Evolutionary conservation across 1,140 invertebrate species (phyloP), one percentile per base, ranked within the genome.

Genomic region (Drosophila tsacasi): DNA sequence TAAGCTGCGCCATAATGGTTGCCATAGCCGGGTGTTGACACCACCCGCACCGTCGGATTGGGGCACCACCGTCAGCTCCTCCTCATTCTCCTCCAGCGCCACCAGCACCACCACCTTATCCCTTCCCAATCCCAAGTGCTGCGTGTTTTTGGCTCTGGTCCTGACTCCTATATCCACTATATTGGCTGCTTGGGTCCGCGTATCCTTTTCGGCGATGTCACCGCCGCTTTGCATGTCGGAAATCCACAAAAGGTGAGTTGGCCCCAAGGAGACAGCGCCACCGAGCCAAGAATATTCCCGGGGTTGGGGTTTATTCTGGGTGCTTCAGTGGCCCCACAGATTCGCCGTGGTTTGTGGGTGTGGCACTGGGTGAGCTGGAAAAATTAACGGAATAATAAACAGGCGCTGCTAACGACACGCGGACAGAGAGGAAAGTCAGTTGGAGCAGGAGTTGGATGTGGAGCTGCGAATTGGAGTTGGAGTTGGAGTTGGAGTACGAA

Each of bases 301-400:
- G 19, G 30, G 10, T 21, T 32, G 10, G 50, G 19, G 27, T n/a
- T 5, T 5, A 7, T 37, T 37, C 3, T 10, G 40, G n/a, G 40
- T 19, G 40, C n/a, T 6, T 37, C 12, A 2, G 35, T 37, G 35
- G 35, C 35, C 35, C 35, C 35, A 37, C n/a, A 21, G 42, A 44
- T 44, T 10, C n/a, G 5, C 10, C 23, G 3, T n/a, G 60, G 27
- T 21, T 27, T 35, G 30, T 12, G 17, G 59, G 32, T 4, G 13
- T 44, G 67, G 57, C n/a, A 25, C 23, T 37, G 67, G 62, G 37
- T 46, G 58, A 49, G 64, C 47, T 54, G 42, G 74, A 80, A 79
- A 83, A 90, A 89, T 89, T 89, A 89, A 85, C 85, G 65, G 85
- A 89, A 89, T 89, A 89, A 89, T 89, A 89, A 89, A 90, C 85